Conservation (phyloP, 1,140 invertebrate genomes). For the Bombus haemorrhoidalis region DNA sequence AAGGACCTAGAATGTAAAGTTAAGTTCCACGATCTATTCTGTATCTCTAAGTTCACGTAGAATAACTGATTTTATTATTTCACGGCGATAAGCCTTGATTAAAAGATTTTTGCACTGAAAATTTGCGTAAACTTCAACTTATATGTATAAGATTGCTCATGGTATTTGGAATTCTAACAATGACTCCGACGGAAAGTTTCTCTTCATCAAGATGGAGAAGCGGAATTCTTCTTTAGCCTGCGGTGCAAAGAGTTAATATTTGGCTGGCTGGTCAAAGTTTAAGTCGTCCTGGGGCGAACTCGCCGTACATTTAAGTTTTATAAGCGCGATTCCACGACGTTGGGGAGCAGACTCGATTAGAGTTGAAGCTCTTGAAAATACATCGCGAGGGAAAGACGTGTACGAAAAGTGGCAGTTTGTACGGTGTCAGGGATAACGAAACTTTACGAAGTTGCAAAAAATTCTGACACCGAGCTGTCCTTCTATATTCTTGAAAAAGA, state of each 20-base stretch:
- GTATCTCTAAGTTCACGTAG: not conserved
- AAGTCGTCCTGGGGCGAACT: constrained; percentile 13
- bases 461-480: not conserved
- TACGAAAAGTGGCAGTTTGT: not conserved
- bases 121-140: not conserved
- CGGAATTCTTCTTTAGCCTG: not conserved
- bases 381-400: no score
- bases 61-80: not conserved
- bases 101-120: not conserved
- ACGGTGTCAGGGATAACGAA: not conserved
- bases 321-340: constrained; percentile 8
- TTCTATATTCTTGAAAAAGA: not conserved
- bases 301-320: constrained; percentile 36
- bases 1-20: not conserved
- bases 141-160: no score
- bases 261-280: constrained; percentile 41
- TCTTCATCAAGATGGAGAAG: not conserved
- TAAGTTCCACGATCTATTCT: not conserved
- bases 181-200: not conserved
- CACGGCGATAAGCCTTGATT: not conserved
- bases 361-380: not conserved
- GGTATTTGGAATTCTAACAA: constrained; percentile 14
- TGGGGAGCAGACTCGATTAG: constrained; percentile 4
- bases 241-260: constrained; percentile 38
- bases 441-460: not conserved